Conservation (phyloP, 2,797 vertebrate genomes). For the Adelosebastes latens region DNA sequence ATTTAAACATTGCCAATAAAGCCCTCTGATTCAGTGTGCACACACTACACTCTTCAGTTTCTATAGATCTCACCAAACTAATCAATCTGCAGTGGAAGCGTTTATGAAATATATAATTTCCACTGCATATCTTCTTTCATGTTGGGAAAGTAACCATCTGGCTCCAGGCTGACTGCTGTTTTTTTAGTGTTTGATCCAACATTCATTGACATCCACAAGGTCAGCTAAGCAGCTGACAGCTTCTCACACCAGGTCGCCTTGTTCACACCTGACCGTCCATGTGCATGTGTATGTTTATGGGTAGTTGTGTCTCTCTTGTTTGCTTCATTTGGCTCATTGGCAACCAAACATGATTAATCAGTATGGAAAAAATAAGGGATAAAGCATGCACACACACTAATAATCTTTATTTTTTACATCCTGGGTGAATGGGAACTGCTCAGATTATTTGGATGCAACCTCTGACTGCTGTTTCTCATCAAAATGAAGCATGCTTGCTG, state of each 20-base stretch:
- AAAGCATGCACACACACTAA: neutral
- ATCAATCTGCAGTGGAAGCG: neutral
- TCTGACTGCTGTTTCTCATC: neutral
- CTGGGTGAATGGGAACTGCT: neutral
- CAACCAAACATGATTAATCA: neutral
- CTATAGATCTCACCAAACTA: neutral
- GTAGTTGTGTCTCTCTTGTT: neutral
- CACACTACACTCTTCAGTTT: neutral
- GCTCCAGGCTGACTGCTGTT: conserved; percentile 1
- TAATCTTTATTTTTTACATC: neutral
- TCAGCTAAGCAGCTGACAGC: conserved; percentile 62
- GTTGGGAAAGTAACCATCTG: conserved; percentile 72
- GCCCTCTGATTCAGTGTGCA: neutral
- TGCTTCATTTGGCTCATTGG: neutral
- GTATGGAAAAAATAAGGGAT: neutral
- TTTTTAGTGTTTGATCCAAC: conserved; percentile 40
- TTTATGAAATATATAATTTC: neutral
- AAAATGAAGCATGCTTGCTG: neutral
- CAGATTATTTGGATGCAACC: neutral
- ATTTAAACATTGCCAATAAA: neutral
- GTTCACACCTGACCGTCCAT: neutral
- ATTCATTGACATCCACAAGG: conserved; percentile 63
- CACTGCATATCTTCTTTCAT: neutral
- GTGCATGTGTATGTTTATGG: neutral
- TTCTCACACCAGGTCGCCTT: conserved; percentile 60